A percentile compares a stretch with the other conserved stretches of the same genome.
These are phyloP conservation scores for Danaus melanippus DNA, from an alignment of 1,140 invertebrate species.

Conservation along the genomic window DNA sequence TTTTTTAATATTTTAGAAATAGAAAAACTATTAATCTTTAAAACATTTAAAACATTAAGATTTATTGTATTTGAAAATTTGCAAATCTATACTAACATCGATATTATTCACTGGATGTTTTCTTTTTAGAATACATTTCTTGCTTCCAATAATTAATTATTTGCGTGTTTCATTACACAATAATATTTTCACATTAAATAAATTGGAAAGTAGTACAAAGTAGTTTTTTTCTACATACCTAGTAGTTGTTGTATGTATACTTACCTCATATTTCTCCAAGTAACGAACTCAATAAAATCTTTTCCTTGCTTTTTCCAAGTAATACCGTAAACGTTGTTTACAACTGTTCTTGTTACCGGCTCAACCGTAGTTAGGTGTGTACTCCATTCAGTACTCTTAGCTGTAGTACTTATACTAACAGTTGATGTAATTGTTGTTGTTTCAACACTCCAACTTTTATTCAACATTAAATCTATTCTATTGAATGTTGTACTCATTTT, in stretches of 20 bases:
- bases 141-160: no score
- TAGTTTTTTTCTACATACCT: no score
- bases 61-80: no score
- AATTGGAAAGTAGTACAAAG: no score
- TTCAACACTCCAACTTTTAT: constrained; percentile 66
- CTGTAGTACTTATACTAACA: constrained; percentile 58
- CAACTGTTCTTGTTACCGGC: constrained; percentile 58
- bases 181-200: neutral
- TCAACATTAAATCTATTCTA: constrained; percentile 66
- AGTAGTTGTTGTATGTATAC: constrained; percentile 1
- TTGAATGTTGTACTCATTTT: constrained; percentile 61
- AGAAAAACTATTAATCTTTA: no score
- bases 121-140: constrained; percentile 7
- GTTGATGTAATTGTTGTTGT: constrained; percentile 60
- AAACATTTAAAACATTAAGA: neutral
- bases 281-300: constrained; percentile 53
- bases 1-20: no score
- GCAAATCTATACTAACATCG: constrained; percentile 3
- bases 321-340: constrained; percentile 67
- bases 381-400: constrained; percentile 45
- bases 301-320: constrained; percentile 68
- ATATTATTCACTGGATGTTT: constrained; percentile 17
- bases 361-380: constrained; percentile 51
- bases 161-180: neutral
- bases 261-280: constrained; percentile 67